Evolutionary conservation across 2,888 invertebrate species (phyloP).

Genomic region (Neria commutata): DNA sequence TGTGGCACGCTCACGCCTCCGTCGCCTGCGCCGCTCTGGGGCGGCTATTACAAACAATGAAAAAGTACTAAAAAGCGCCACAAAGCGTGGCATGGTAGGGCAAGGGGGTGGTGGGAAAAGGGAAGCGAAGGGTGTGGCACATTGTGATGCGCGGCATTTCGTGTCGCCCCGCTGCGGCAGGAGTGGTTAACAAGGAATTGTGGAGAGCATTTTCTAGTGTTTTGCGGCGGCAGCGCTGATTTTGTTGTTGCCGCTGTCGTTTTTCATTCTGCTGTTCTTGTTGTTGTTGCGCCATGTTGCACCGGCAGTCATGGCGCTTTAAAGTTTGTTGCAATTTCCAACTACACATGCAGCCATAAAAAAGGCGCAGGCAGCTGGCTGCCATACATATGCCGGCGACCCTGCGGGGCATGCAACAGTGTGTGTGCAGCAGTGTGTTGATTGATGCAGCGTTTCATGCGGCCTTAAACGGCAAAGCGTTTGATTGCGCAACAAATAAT

Average conservation of each 20-base stretch:
- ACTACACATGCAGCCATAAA: neutral
- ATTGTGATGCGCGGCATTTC: neutral
- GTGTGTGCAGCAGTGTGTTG: too few species aligned
- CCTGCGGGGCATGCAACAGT: neutral
- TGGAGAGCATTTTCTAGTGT: constrained; percentile 13
- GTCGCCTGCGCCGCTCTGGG: neutral
- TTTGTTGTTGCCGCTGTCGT: neutral
- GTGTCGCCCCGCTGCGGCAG: neutral
- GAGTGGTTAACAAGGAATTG: constrained; percentile 22
- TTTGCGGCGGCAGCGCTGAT: neutral
- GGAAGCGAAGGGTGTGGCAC: neutral
- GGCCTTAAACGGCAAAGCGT: too few species aligned
- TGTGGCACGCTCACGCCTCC: neutral
- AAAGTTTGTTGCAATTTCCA: neutral
- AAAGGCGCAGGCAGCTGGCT: neutral
- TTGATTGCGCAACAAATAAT: too few species aligned
- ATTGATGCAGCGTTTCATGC: too few species aligned
- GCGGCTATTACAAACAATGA: constrained; percentile 10
- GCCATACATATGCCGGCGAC: neutral
- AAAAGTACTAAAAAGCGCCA: constrained; percentile 1
- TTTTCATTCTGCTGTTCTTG: neutral
- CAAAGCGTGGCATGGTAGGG: neutral
- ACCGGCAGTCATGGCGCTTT: too few species aligned
- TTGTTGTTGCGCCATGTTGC: neutral
- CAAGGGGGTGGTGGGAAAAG: neutral